Conservation (phyloP, 2,797 vertebrate species). For the Hemitrygon akajei region DNA sequence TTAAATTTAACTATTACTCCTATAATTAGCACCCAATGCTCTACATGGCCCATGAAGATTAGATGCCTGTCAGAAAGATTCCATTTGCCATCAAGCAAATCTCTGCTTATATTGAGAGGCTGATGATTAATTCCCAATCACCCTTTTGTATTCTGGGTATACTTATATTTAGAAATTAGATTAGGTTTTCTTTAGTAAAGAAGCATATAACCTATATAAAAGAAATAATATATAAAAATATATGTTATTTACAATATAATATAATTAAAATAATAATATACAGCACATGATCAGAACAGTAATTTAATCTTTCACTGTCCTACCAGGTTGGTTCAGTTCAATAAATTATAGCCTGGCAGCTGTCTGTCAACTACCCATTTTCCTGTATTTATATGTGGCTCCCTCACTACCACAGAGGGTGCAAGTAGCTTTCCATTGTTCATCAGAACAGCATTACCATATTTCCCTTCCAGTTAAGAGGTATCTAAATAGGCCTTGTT, state of each 20-base stretch:
- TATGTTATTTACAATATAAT: background rate
- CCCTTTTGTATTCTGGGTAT: background rate
- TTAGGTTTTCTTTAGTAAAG: no score
- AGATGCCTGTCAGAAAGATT: background rate
- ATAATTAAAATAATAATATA: no score
- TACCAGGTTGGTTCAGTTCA: background rate
- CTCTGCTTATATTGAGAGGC: background rate
- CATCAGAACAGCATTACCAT: background rate
- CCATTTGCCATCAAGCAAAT: background rate
- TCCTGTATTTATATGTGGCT: background rate
- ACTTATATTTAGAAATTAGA: background rate
- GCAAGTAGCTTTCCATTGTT: background rate
- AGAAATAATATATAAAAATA: no score
- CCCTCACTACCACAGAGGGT: no score
- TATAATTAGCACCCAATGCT: background rate
- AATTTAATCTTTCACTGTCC: background rate
- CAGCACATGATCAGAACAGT: background rate
- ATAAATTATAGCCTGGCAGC: background rate
- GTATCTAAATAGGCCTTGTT: background rate
- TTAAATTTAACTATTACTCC: background rate
- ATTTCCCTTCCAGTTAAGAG: background rate
- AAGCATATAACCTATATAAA: no score
- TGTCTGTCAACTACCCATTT: background rate
- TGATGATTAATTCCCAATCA: background rate
- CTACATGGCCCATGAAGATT: background rate